These are phyloP conservation scores for Linepithema humile DNA, from an alignment of 1,140 invertebrate species.

Conservation along the genomic window DNA sequence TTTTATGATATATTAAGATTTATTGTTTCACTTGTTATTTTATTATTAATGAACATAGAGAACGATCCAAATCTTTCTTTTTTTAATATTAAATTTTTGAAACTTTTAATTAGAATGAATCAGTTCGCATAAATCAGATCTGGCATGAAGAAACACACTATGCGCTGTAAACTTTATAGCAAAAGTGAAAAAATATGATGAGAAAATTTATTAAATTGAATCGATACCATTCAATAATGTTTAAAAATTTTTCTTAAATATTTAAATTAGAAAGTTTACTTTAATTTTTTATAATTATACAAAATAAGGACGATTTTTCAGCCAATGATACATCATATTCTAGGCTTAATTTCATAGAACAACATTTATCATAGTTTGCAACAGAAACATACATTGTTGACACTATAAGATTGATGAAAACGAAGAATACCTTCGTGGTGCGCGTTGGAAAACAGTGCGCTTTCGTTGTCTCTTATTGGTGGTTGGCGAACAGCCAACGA, in stretches of 20 bases:
- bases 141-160: too few species aligned
- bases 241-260: too few species aligned
- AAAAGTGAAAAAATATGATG: too few species aligned
- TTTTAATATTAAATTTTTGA: too few species aligned
- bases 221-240: too few species aligned
- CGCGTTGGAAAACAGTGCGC: slow-evolving; percentile 44
- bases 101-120: too few species aligned
- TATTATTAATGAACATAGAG: too few species aligned
- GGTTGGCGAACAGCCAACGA: slow-evolving; percentile 59
- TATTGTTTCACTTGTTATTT: slow-evolving; percentile 11
- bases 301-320: neutral
- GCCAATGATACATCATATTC: neutral
- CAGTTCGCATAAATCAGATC: too few species aligned
- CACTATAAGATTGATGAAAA: slow-evolving; percentile 60
- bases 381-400: too few species aligned
- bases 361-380: slow-evolving; percentile 43
- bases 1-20: neutral
- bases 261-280: neutral
- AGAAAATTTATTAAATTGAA: too few species aligned
- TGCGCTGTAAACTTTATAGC: too few species aligned
- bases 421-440: slow-evolving; percentile 51
- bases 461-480: slow-evolving; percentile 57
- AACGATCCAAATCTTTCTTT: too few species aligned
- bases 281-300: neutral
- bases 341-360: neutral